These are phyloP conservation scores for Peromyscus eremicus DNA, from an alignment of 2,797 vertebrate genomes.

Conservation along the genomic window DNA sequence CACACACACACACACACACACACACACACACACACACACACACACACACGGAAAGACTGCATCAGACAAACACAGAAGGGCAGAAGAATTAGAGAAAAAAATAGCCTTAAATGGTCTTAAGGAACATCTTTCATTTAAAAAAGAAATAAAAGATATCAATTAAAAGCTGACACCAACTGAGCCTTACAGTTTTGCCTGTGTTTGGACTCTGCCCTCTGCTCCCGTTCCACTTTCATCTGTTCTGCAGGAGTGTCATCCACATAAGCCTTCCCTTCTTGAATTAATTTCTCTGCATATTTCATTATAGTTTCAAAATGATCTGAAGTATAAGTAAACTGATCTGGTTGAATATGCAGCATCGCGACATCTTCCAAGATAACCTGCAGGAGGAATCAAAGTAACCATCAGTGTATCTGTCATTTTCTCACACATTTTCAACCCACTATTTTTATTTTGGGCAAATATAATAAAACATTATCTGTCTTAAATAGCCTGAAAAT, in stretches of 20 bases:
- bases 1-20: too few relatives aligned
- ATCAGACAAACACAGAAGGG: neutral
- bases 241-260: constrained; percentile 97
- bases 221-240: constrained; percentile 97
- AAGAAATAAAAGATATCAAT: neutral
- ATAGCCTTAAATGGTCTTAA: neutral
- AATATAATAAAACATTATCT: constrained; percentile 32
- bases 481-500: constrained; percentile 53
- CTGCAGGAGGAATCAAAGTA: constrained; percentile 85
- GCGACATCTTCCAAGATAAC: constrained; percentile 98
- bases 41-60: neutral
- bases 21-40: too few relatives aligned
- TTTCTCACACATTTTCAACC: constrained; percentile 5
- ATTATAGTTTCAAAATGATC: constrained; percentile 96
- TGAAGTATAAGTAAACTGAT: constrained; percentile 99
- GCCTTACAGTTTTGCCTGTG: constrained; percentile 95
- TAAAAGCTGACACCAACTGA: neutral
- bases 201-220: constrained; percentile 94
- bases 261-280: constrained; percentile 95
- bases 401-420: neutral
- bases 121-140: neutral
- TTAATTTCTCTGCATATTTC: constrained; percentile 94
- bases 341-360: constrained; percentile 97
- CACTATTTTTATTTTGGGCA: constrained; percentile 49
- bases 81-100: neutral